Conservation (phyloP, 1,140 invertebrate species). For the Orchestia grillus region DNA sequence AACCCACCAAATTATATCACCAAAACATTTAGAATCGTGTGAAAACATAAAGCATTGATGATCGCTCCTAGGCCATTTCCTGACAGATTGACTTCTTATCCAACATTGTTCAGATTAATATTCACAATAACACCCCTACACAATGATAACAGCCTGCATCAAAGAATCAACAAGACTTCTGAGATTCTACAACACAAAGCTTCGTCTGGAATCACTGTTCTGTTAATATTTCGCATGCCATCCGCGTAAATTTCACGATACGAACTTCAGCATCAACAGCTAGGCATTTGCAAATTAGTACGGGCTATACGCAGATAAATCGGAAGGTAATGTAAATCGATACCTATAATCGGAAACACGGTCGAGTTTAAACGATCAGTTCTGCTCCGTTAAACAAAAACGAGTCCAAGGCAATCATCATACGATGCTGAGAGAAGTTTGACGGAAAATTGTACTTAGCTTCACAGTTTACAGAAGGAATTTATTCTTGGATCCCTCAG, state of each 20-base stretch:
- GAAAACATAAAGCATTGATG: neutral
- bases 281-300: neutral
- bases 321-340: neutral
- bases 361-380: neutral
- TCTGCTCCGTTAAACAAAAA: neutral
- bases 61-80: neutral
- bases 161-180: neutral
- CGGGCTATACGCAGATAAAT: neutral
- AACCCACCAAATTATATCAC: neutral
- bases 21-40: neutral
- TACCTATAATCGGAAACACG: neutral
- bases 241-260: neutral
- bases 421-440: neutral
- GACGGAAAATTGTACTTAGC: neutral
- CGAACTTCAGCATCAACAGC: neutral
- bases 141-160: neutral
- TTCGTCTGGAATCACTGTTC: neutral
- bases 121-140: neutral
- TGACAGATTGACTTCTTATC: neutral
- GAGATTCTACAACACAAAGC: neutral
- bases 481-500: neutral
- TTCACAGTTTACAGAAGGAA: neutral
- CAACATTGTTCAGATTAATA: neutral
- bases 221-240: neutral
- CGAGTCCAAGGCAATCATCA: neutral